These are phyloP conservation scores for Chrysogorgia sp. DNA, from an alignment of 92 coral and sea anemone species.

Conservation along the genomic window DNA sequence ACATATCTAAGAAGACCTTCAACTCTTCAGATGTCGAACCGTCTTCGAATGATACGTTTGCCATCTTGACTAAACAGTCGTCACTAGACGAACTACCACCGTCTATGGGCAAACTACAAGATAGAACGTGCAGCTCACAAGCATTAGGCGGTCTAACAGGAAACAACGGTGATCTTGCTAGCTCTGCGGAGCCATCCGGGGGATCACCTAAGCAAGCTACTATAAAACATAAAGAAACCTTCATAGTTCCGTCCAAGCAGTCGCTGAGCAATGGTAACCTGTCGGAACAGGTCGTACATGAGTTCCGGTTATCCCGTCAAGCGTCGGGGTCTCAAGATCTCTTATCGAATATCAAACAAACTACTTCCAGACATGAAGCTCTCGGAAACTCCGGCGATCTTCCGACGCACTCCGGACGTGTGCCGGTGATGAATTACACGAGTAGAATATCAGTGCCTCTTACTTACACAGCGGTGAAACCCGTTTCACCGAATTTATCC, in stretches of 20 bases:
- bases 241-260: background rate
- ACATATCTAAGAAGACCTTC: background rate
- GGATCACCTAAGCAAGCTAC: background rate
- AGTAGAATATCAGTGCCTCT: conserved; percentile 28
- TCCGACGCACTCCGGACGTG: background rate
- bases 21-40: background rate
- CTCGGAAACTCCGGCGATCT: background rate
- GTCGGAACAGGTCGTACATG: conserved; percentile 27
- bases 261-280: background rate
- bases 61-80: background rate
- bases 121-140: conserved; percentile 1
- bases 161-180: background rate
- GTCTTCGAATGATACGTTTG: background rate
- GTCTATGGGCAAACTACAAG: conserved; percentile 38
- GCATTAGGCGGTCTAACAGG: background rate
- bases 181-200: background rate
- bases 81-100: conserved; percentile 22
- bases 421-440: conserved; percentile 26
- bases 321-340: background rate
- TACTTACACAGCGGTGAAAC: background rate
- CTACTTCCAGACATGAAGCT: background rate
- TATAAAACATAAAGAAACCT: background rate
- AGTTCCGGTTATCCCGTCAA: conserved; percentile 26
- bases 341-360: background rate
- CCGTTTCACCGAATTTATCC: background rate